A percentile compares a stretch with the other conserved stretches of the same genome.
phyloP scores from a whole-genome alignment of 64 coral and sea anemone genomes.

The Orbicella faveolata region DNA sequence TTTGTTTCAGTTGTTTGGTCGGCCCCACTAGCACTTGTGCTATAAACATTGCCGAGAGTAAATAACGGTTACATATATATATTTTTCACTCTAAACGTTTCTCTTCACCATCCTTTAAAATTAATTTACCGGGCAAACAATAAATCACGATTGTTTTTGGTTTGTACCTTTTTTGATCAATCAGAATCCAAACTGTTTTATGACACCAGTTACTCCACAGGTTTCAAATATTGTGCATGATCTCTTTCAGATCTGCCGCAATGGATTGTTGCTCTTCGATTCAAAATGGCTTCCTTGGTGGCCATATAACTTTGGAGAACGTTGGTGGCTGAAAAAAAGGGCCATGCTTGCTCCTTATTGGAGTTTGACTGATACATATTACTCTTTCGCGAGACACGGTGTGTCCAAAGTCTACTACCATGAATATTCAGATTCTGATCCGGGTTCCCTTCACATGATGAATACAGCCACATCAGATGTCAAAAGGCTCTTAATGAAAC shows the following conservation, averaged over 20 bases:
- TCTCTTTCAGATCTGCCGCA: slow-evolving; percentile 15
- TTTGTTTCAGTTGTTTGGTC: too few relatives aligned
- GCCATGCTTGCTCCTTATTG: slow-evolving; percentile 29
- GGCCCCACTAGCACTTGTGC: too few relatives aligned
- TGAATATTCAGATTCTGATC: neutral
- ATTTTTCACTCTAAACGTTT: too few relatives aligned
- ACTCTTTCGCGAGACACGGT: neutral
- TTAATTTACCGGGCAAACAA: too few relatives aligned
- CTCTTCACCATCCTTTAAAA: too few relatives aligned
- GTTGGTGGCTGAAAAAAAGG: neutral
- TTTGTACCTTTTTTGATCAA: too few relatives aligned
- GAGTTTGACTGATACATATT: slow-evolving; percentile 4
- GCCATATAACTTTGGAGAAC: slow-evolving; percentile 5
- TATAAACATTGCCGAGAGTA: too few relatives aligned
- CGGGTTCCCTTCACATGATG: neutral
- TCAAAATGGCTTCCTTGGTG: slow-evolving; percentile 1
- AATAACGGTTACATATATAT: too few relatives aligned
- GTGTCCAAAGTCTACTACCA: slow-evolving; percentile 22
- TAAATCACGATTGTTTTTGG: too few relatives aligned
- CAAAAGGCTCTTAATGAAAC: neutral
- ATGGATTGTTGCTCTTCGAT: slow-evolving; percentile 15
- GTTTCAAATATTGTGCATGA: neutral
- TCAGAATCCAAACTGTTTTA: too few relatives aligned
- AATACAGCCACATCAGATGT: slow-evolving; percentile 19
- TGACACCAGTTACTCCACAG: neutral